phyloP scores from a whole-genome alignment of 2,888 invertebrate species.

The Campoletis raptor region DNA sequence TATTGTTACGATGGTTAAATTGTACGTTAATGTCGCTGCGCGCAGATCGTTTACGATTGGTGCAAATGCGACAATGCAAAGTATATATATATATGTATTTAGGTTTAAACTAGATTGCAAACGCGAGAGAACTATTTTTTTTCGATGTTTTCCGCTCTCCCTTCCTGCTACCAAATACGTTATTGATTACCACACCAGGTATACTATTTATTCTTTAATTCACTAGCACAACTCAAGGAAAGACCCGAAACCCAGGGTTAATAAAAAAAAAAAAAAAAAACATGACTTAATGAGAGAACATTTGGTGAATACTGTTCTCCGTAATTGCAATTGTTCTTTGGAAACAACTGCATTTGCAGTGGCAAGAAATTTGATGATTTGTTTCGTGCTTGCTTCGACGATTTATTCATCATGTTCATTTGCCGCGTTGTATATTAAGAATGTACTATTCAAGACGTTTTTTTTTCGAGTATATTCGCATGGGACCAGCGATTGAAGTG shows the following conservation, averaged over 20 bases:
- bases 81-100: slow-evolving; percentile 40
- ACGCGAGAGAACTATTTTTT: slow-evolving; percentile 13
- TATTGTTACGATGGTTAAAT: slow-evolving; percentile 57
- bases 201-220: slow-evolving; percentile 5
- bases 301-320: not conserved
- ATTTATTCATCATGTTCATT: not conserved
- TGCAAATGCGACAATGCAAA: slow-evolving; percentile 47
- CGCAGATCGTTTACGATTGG: slow-evolving; percentile 62
- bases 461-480: not conserved
- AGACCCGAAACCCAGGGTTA: not conserved
- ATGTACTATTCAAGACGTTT: not conserved
- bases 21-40: slow-evolving; percentile 59
- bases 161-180: slow-evolving; percentile 18
- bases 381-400: not conserved
- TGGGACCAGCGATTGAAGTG: not conserved
- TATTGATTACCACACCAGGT: not conserved
- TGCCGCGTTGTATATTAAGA: not conserved
- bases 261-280: slow-evolving; percentile 10
- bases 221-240: slow-evolving; percentile 22
- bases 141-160: slow-evolving; percentile 15
- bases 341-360: not conserved
- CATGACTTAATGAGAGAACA: slow-evolving; percentile 17
- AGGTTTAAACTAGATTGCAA: not conserved
- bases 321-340: not conserved
- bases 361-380: not conserved